Conservation (phyloP, 2,888 invertebrate species). For the Aporophyla nigra region DNA sequence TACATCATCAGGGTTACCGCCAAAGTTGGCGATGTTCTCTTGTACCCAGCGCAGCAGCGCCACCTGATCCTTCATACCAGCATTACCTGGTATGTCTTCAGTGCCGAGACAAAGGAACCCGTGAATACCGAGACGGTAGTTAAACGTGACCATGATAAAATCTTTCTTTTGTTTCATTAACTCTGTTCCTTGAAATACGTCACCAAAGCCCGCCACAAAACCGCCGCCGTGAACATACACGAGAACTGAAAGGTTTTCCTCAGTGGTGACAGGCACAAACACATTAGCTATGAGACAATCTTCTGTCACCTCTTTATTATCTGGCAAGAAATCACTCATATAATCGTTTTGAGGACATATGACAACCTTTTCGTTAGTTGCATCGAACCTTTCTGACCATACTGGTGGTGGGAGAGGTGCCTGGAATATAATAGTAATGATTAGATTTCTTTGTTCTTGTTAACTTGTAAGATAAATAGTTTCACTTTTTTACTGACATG, state of each 20-base stretch:
- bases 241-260: slow-evolving; percentile 70
- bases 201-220: slow-evolving; percentile 67
- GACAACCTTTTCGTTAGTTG: slow-evolving; percentile 68
- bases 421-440: slow-evolving; percentile 47
- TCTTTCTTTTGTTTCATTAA: slow-evolving; percentile 48
- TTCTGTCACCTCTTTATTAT: slow-evolving; percentile 67
- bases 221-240: slow-evolving; percentile 74
- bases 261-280: slow-evolving; percentile 77
- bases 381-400: slow-evolving; percentile 71
- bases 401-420: slow-evolving; percentile 44
- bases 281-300: slow-evolving; percentile 83
- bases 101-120: slow-evolving; percentile 75
- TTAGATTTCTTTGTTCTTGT: background rate
- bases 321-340: background rate
- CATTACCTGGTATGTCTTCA: slow-evolving; percentile 73
- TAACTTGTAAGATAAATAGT: background rate
- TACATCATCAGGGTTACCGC: slow-evolving; percentile 76
- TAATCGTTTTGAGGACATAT: slow-evolving; percentile 70
- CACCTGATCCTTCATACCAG: slow-evolving; percentile 77
- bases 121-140: slow-evolving; percentile 71
- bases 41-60: slow-evolving; percentile 74
- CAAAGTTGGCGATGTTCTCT: slow-evolving; percentile 74
- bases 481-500: background rate
- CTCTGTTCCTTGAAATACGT: slow-evolving; percentile 6
- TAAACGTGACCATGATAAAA: slow-evolving; percentile 72